Evolutionary conservation across 2,113 vertebrate species (phyloP).

Genomic region (Pitta sordida): DNA sequence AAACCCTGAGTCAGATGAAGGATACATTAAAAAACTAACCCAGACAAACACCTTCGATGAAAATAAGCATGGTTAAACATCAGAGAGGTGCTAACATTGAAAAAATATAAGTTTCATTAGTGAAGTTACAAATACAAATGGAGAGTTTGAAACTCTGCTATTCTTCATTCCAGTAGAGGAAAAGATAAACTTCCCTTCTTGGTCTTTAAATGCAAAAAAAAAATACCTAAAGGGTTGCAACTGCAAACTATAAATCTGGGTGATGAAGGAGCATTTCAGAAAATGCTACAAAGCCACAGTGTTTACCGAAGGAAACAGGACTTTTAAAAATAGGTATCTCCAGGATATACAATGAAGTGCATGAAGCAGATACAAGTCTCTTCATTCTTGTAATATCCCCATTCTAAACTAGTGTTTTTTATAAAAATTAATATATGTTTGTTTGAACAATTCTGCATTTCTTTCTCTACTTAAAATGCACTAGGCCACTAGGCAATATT

Average conservation of each 20-base stretch:
- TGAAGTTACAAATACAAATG: slow-evolving; percentile 19
- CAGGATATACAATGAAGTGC: neutral
- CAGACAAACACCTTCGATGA: neutral
- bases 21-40: neutral
- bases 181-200: slow-evolving; percentile 48
- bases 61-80: slow-evolving; percentile 14
- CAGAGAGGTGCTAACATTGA: slow-evolving; percentile 3
- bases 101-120: slow-evolving; percentile 17
- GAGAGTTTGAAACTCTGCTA: slow-evolving; percentile 3
- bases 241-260: slow-evolving; percentile 15
- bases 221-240: neutral
- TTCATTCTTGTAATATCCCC: neutral
- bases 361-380: neutral
- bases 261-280: neutral
- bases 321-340: slow-evolving; percentile 7
- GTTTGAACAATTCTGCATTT: neutral
- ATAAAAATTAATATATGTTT: neutral
- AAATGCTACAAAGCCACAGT: neutral
- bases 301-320: slow-evolving; percentile 43
- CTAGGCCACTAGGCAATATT: neutral
- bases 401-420: neutral
- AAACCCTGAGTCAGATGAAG: neutral
- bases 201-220: neutral
- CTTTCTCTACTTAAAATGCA: neutral
- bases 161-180: slow-evolving; percentile 42